Evolutionary conservation across 2,113 vertebrate species (phyloP).

Genomic region (Burhinus bistriatus): DNA sequence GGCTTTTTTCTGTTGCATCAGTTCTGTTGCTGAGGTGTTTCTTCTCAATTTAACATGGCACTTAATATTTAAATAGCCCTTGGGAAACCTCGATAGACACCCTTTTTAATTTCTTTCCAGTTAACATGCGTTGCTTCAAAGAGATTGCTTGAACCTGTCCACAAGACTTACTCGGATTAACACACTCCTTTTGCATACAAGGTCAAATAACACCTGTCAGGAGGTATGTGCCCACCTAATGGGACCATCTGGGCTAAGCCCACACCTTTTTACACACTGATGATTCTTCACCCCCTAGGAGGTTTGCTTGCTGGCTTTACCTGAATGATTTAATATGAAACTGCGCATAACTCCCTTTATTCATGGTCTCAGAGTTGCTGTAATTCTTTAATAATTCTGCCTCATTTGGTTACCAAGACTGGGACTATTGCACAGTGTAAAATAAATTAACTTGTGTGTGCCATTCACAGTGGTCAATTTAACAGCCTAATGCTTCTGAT

Average conservation of each 20-base stretch:
- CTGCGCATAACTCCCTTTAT: not conserved
- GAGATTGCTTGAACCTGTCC: not conserved
- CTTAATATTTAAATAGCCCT: not conserved
- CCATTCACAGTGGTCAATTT: not conserved
- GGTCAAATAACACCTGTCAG: not conserved
- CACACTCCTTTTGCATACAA: not conserved
- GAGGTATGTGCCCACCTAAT: not conserved
- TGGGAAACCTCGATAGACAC: not conserved
- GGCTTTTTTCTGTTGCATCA: not conserved
- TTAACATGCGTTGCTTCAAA: not conserved
- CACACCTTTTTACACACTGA: not conserved
- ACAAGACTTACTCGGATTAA: not conserved
- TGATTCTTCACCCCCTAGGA: not conserved
- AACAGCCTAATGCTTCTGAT: not conserved
- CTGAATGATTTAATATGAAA: not conserved
- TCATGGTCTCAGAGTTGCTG: not conserved
- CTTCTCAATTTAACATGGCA: not conserved
- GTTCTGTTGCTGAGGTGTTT: not conserved
- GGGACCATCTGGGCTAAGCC: slow-evolving; percentile 3
- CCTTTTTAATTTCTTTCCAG: not conserved
- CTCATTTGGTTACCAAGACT: not conserved
- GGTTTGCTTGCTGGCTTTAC: not conserved
- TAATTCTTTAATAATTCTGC: not conserved
- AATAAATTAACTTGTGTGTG: not conserved
- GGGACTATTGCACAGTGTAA: not conserved